These are phyloP conservation scores for Vesta saturnalis DNA, from an alignment of 2,888 invertebrate genomes.

Conservation along the genomic window DNA sequence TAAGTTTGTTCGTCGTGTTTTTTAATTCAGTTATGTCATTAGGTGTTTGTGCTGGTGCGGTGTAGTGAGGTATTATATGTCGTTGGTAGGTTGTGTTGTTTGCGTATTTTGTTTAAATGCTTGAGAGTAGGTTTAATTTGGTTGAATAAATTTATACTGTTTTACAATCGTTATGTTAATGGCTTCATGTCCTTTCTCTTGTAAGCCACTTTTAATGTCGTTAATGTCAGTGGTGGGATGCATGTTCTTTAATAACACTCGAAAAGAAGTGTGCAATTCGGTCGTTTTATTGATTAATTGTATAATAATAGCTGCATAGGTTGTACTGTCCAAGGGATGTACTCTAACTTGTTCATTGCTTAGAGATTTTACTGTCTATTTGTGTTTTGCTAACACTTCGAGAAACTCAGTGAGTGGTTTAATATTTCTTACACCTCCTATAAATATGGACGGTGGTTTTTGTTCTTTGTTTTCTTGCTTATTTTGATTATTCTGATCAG, in stretches of 20 bases:
- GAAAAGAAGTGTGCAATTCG: slow-evolving; percentile 4
- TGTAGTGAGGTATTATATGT: no score
- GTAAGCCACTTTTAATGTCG: slow-evolving; percentile 4
- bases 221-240: slow-evolving; percentile 14
- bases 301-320: slow-evolving; percentile 10
- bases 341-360: slow-evolving; percentile 12
- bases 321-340: slow-evolving; percentile 11
- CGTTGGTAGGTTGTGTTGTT: no score
- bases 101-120: no score
- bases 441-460: slow-evolving; percentile 10
- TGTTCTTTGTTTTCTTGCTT: slow-evolving; percentile 6
- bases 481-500: not conserved
- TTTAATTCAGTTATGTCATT: no score
- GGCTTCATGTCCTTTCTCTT: slow-evolving; percentile 10
- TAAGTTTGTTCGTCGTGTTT: no score
- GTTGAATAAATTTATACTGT: no score
- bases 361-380: slow-evolving; percentile 11
- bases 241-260: not conserved
- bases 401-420: slow-evolving; percentile 7
- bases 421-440: slow-evolving; percentile 13
- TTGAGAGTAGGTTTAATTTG: no score
- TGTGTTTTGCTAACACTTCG: not conserved
- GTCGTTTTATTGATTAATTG: slow-evolving; percentile 14
- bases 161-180: slow-evolving; percentile 10
- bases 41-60: no score